These are phyloP conservation scores for Cyphomyrus plagiostoma DNA, from an alignment of 2,113 vertebrate genomes.

Conservation along the genomic window DNA sequence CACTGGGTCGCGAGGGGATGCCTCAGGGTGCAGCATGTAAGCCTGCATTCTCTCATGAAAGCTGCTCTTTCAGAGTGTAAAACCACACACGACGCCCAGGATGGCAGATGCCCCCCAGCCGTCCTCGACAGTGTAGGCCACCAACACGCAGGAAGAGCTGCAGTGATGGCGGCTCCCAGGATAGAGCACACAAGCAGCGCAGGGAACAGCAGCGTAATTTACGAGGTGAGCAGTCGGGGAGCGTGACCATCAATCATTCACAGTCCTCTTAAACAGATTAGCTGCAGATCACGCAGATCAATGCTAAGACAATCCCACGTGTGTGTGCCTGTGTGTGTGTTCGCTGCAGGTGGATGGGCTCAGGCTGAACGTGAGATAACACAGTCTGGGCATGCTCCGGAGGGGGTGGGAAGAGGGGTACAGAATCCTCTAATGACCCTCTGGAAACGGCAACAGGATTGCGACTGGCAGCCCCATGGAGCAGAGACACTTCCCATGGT, in stretches of 20 bases:
- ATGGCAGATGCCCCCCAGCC: background rate
- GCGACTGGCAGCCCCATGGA: background rate
- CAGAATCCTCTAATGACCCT: background rate
- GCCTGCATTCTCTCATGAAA: background rate
- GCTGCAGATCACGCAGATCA: background rate
- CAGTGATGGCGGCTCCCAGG: background rate
- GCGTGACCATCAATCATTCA: background rate
- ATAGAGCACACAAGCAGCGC: background rate
- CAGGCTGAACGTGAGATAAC: too few species aligned
- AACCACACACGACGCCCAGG: background rate
- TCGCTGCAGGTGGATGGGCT: background rate
- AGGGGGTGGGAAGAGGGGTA: background rate
- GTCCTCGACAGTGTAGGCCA: background rate
- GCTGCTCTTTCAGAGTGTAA: background rate
- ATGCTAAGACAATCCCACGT: background rate
- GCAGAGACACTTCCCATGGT: background rate
- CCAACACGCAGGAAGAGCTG: background rate
- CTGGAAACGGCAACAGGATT: background rate
- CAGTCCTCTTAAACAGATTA: background rate
- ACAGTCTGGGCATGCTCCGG: background rate
- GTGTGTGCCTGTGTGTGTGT: background rate
- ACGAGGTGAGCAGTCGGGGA: background rate
- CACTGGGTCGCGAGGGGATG: background rate
- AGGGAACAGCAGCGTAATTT: background rate
- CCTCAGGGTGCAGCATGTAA: background rate